A percentile compares a stretch with the other conserved stretches of the same genome.
phyloP scores from a whole-genome alignment of 2,888 invertebrate genomes.

The Tubulanus polymorphus region DNA sequence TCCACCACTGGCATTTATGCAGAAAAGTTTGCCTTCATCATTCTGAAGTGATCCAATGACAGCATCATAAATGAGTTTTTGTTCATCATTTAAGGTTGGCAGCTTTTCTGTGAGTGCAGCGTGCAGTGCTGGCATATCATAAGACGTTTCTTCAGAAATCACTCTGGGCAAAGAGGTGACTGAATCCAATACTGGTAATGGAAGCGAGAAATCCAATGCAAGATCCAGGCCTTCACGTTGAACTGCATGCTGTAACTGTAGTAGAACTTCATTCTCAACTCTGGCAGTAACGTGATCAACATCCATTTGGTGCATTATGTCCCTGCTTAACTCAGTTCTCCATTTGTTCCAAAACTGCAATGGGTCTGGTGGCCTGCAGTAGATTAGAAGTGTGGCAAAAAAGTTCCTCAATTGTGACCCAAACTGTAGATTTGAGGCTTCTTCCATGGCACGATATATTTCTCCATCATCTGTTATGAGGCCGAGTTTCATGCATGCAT shows the following conservation, averaged over 20 bases:
- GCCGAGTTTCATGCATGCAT: slow-evolving; percentile 34
- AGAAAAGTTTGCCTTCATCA: background rate
- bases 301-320: background rate
- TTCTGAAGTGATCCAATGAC: background rate
- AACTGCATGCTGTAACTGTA: background rate
- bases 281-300: background rate
- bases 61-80: background rate
- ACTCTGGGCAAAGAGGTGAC: background rate
- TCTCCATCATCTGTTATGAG: slow-evolving; percentile 42
- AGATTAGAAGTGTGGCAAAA: slow-evolving; percentile 21
- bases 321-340: background rate
- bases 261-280: background rate
- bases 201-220: background rate
- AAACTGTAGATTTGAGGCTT: slow-evolving; percentile 22
- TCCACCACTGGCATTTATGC: slow-evolving; percentile 31
- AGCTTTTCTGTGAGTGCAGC: background rate
- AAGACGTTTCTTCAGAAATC: background rate
- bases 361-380: slow-evolving; percentile 18
- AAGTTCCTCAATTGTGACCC: slow-evolving; percentile 21
- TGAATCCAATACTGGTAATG: background rate
- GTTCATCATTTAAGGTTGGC: background rate
- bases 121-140: background rate
- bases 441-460: slow-evolving; percentile 28
- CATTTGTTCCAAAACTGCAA: background rate
- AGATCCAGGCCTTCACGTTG: background rate